Evolutionary conservation across 2,888 invertebrate genomes (phyloP).

Genomic region (Sphaeridia pumilis): DNA sequence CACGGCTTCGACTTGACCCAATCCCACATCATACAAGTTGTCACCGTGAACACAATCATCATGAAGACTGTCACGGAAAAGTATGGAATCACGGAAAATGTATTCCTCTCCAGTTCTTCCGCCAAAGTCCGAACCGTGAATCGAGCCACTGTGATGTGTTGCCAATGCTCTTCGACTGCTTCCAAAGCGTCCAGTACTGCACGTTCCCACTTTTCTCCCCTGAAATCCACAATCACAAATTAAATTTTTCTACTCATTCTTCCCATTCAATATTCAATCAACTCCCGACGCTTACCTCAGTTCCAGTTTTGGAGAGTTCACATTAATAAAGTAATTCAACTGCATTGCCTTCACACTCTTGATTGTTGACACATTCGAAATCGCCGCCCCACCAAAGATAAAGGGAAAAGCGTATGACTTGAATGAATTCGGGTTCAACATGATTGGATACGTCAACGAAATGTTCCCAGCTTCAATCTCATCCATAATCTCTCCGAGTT

Average conservation of each 20-base stretch:
- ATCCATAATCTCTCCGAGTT: slow-evolving; percentile 61
- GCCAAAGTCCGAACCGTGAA: slow-evolving; percentile 82
- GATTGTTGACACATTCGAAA: slow-evolving; percentile 57
- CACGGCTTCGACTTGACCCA: slow-evolving; percentile 87
- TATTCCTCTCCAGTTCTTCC: slow-evolving; percentile 83
- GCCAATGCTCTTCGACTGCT: slow-evolving; percentile 59
- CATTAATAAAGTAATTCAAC: slow-evolving; percentile 74
- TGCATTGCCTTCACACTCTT: slow-evolving; percentile 79
- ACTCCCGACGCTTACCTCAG: slow-evolving; percentile 49
- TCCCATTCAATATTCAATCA: too few species aligned
- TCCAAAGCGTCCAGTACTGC: slow-evolving; percentile 65
- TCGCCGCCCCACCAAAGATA: slow-evolving; percentile 74
- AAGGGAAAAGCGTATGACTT: slow-evolving; percentile 78
- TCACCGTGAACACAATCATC: slow-evolving; percentile 65
- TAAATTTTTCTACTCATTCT: too few species aligned
- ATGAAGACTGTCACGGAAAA: slow-evolving; percentile 75
- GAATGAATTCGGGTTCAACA: slow-evolving; percentile 81
- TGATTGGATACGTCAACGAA: slow-evolving; percentile 75
- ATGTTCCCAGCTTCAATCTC: slow-evolving; percentile 66
- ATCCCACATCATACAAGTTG: slow-evolving; percentile 89
- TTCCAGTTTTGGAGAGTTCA: slow-evolving; percentile 62
- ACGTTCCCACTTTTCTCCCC: slow-evolving; percentile 79
- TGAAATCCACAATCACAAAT: too few species aligned
- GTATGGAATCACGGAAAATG: slow-evolving; percentile 74
- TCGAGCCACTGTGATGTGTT: slow-evolving; percentile 67